These are phyloP conservation scores for Atlantisia rogersi DNA, from an alignment of 2,113 vertebrate genomes.

Conservation along the genomic window DNA sequence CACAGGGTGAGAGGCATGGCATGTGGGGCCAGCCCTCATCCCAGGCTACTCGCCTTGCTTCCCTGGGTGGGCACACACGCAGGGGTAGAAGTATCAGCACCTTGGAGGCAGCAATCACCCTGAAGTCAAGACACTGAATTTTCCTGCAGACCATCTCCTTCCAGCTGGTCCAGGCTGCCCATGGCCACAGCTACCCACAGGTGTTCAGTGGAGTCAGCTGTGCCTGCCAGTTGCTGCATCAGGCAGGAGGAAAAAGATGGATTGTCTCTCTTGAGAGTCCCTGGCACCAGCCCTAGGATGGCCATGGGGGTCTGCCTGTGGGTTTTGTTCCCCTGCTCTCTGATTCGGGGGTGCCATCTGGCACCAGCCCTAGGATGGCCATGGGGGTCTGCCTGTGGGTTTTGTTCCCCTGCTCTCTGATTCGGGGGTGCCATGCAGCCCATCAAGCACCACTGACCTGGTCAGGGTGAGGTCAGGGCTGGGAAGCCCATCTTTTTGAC, in stretches of 20 bases:
- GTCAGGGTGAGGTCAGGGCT: rapidly evolving
- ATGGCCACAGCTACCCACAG: background rate
- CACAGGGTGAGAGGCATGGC: background rate
- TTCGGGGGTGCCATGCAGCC: rapidly evolving
- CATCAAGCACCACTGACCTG: rapidly evolving
- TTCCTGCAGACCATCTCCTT: background rate
- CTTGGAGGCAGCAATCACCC: rapidly evolving
- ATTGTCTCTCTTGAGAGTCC: background rate
- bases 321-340: background rate
- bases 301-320: rapidly evolving
- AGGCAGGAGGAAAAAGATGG: background rate
- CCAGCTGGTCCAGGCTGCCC: background rate
- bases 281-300: background rate
- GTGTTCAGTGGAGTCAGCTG: background rate
- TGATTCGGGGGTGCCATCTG: background rate
- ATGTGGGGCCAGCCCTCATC: rapidly evolving
- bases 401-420: background rate
- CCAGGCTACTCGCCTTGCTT: background rate
- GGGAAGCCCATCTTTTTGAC: background rate
- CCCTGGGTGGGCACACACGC: rapidly evolving
- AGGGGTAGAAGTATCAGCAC: background rate
- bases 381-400: background rate
- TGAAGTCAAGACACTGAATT: background rate
- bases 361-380: background rate
- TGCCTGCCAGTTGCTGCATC: background rate